phyloP scores from a whole-genome alignment of 2,888 invertebrate genomes.

The Luperina nickerlii region DNA sequence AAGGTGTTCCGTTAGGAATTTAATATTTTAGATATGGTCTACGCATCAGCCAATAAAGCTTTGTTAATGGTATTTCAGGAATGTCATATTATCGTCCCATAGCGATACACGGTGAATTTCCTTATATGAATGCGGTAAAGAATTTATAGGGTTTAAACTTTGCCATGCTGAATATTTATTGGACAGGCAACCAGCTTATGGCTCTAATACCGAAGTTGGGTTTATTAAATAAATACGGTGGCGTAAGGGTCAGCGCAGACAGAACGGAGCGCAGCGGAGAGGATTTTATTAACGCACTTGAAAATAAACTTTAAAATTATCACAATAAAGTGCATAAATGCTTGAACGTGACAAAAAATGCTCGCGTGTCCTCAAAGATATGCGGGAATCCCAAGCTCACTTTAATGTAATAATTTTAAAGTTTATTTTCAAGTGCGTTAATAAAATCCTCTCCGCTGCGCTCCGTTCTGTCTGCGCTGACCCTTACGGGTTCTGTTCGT shows the following conservation, averaged over 20 bases:
- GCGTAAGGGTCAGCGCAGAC: too few relatives aligned
- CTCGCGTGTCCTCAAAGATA: too few relatives aligned
- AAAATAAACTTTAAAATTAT: too few relatives aligned
- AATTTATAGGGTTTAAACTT: slow-evolving; percentile 43
- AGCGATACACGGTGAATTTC: slow-evolving; percentile 25
- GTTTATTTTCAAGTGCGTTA: too few relatives aligned
- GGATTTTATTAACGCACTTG: too few relatives aligned
- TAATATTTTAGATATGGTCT: slow-evolving; percentile 48
- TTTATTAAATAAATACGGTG: slow-evolving; percentile 31
- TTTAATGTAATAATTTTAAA: too few relatives aligned
- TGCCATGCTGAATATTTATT: slow-evolving; percentile 42
- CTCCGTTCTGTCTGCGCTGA: too few relatives aligned
- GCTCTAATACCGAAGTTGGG: slow-evolving; percentile 30
- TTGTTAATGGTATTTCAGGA: slow-evolving; percentile 33
- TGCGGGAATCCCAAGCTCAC: too few relatives aligned
- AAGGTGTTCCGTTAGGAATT: slow-evolving; percentile 48
- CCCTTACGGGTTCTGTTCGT: background rate
- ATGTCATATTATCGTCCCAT: slow-evolving; percentile 27
- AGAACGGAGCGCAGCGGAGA: too few relatives aligned
- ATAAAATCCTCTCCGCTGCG: too few relatives aligned
- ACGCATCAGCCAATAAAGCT: slow-evolving; percentile 26
- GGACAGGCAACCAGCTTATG: slow-evolving; percentile 8
- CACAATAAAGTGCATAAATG: too few relatives aligned
- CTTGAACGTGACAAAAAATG: too few relatives aligned
- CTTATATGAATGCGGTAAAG: slow-evolving; percentile 32